Evolutionary conservation across 1,140 invertebrate species (phyloP).

Genomic region (Planococcus citri): DNA sequence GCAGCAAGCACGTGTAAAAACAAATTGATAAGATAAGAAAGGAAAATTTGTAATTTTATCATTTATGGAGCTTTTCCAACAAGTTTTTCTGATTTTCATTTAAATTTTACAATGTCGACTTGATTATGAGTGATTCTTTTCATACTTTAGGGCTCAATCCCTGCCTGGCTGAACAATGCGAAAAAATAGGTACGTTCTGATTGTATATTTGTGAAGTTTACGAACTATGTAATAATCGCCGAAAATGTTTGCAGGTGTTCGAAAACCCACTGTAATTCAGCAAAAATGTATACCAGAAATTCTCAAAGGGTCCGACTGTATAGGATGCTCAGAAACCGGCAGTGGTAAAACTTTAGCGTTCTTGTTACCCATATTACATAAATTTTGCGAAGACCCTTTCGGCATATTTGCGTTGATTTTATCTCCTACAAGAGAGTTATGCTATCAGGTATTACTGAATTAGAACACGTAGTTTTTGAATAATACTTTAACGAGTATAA

Average conservation of each 20-base stretch:
- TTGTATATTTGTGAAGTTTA: background rate
- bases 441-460: constrained; percentile 52
- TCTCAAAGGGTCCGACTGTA: constrained; percentile 70
- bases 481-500: no score
- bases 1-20: no score
- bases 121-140: background rate
- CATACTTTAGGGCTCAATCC: background rate
- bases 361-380: constrained; percentile 87
- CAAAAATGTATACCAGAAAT: constrained; percentile 68
- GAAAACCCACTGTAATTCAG: constrained; percentile 74
- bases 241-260: constrained; percentile 46
- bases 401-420: constrained; percentile 89
- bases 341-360: constrained; percentile 97
- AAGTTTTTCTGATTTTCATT: no score
- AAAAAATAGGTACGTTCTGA: background rate
- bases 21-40: no score
- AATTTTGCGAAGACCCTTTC: constrained; percentile 80
- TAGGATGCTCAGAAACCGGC: constrained; percentile 92
- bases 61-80: no score
- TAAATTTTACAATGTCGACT: no score
- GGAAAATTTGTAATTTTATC: no score
- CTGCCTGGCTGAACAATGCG: background rate
- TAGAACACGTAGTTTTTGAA: no score
- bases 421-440: constrained; percentile 91
- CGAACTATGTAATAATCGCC: background rate